Base-by-base conservation (phyloP, 2,888 invertebrate species). In the Taenaris catops region DNA sequence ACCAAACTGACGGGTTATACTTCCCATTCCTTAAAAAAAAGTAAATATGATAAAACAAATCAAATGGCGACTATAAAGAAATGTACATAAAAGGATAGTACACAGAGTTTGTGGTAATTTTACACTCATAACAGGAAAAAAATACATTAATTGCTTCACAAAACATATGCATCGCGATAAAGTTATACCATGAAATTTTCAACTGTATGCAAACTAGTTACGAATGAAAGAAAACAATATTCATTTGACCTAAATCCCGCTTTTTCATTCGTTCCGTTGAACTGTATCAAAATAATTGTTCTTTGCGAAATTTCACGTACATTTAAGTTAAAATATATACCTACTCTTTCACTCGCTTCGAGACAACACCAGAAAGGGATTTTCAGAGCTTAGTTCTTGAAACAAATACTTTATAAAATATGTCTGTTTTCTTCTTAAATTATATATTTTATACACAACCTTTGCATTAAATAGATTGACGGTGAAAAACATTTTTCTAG, bases 391-490 rank as follows among this genome's bases (percentile, higher is more conserved):
- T n/a, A 18, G 34, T 21, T 35, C 14, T 26, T 26, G 16, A 34
- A 20, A 42, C 33, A 29, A 41, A 35, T 41, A 42, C 36, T 42
- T 36, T 12, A 19, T 43, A 29, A 37, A 38, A 34, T 36, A 39
- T 42, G 34, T 37, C 33, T 38, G 35, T 41, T 34, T 26, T 34
- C 16, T 27, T 29, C 44, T 35, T 43, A 46, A 41, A 43, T 24
- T 23, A 28, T 18, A 36, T 38, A 41, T 42, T 28, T 48, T 46
- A 42, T 42, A 31, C 38, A 41, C 21, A 41, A 25, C 39, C 44
- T 41, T 40, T 37, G 28, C 40, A 49, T 48, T 46, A 44, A 47
- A 48, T 48, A 48, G 44, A 49, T 52, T 50, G 48, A 49, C 38
- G 43, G 38, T 42, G 45, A 36, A 44, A 44, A 50, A 41, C 28